Base-by-base conservation (phyloP, 1,140 invertebrate species). In the Mercenaria mercenaria region DNA sequence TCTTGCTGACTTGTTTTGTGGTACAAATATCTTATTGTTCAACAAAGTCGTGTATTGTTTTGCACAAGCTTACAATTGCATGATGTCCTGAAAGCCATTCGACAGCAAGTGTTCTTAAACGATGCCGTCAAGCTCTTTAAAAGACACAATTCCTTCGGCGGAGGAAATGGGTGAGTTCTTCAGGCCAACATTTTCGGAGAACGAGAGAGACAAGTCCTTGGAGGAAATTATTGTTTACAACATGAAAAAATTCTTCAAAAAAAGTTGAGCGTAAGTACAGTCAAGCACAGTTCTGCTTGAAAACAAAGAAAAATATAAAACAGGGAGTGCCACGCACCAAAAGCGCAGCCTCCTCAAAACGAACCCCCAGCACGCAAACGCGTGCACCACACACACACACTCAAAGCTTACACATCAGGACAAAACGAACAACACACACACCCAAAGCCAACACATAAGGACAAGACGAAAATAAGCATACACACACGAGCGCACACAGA, bases 161-260 rank as follows among this genome's bases (percentile, higher is more conserved):
- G 76, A 80, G 41, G 50, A 50, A 52, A 80, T 80, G 43, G 76
- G 41, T 11, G 76, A 80, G 23, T 56, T 52, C 41, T 80, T 80
- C 76, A 80, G 76, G 18, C 23, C 43, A 13, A 52, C 41, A 50
- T 80, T 52, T 56, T 80, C 76, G 34, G 76, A 50, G 50, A 56
- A 80, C 43, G 50, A 80, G 76, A 56, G 50, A 26, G 76, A 80
- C 41, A 52, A 80, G 50, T 41, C 41, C 32, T 52, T 52, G 41
- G 76, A 80, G 76, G 76, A 80, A 80, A 80, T 80, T 34, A 80
- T 80, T 80, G 50, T 80, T 56, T 80, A 52, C 76, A 80, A 80
- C 76, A 34, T 80, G 43, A 80, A 56, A 15, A 80, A 52, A 34
- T 80, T 80, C 50, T 56, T 80, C 76, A 52, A 80, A 80, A 80